Conservation (phyloP, 2,797 vertebrate species). For the Cirrhinus molitorella region DNA sequence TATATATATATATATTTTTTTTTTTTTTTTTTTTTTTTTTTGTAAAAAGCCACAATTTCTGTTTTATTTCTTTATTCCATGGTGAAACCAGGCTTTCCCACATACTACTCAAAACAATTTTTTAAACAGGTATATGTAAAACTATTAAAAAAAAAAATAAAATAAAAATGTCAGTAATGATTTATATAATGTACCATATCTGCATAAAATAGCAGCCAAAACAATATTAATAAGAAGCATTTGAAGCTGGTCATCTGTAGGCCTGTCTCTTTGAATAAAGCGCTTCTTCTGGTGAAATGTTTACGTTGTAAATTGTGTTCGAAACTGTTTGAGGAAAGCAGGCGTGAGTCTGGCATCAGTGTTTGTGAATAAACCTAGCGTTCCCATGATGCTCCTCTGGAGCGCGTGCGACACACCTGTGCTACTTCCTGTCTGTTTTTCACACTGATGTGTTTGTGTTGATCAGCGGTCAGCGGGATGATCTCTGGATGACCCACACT, state of each 20-base stretch:
- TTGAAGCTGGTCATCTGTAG: not conserved
- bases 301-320: not conserved
- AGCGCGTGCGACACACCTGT: not conserved
- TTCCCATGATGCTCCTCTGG: conserved; percentile 38
- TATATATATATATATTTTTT: no score
- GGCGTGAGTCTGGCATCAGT: not conserved
- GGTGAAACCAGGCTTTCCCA: not conserved
- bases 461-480: conserved; percentile 8
- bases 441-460: conserved; percentile 37
- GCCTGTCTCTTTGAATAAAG: not conserved
- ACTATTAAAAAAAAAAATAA: no score
- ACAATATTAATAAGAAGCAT: not conserved
- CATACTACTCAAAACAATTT: not conserved
- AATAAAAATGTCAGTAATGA: no score
- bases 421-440: conserved; percentile 53
- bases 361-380: not conserved
- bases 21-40: no score
- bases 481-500: not conserved
- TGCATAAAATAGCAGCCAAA: not conserved
- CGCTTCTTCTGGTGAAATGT: not conserved
- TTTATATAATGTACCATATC: not conserved
- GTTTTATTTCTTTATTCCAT: not conserved
- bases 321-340: not conserved
- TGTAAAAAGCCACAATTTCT: no score
- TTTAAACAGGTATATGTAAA: no score